A percentile compares a stretch with the other conserved stretches of the same genome.
Evolutionary conservation across 2,797 vertebrate species (phyloP).

Genomic region (Catharus ustulatus): DNA sequence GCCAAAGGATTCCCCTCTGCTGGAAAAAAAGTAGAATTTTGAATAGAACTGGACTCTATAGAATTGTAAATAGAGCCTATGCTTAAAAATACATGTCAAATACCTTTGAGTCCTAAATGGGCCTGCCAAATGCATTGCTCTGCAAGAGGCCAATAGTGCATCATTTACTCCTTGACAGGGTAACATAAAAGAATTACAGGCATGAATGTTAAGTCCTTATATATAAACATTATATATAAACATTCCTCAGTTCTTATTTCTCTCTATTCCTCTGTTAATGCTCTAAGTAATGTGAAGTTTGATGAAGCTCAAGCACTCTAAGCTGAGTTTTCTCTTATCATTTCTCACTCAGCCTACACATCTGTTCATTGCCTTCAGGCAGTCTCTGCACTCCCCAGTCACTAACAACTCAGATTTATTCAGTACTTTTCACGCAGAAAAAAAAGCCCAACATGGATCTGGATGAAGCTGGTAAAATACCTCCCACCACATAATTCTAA

Average conservation of each 20-base stretch:
- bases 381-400: constrained; percentile 11
- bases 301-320: constrained; percentile 13
- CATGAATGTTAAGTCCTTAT: background rate
- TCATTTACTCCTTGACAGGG: background rate
- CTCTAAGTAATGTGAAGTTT: constrained; percentile 6
- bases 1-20: background rate
- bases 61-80: background rate
- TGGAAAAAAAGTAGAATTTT: background rate
- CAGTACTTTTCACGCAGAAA: background rate
- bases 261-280: background rate
- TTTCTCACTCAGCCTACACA: constrained; percentile 53
- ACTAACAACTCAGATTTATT: constrained; percentile 45
- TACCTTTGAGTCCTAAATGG: background rate
- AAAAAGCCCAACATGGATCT: background rate
- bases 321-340: constrained; percentile 28
- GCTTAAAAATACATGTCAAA: background rate
- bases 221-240: background rate
- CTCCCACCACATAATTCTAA: background rate
- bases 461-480: background rate
- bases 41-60: background rate
- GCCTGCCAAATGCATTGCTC: background rate
- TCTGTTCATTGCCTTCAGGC: constrained; percentile 52
- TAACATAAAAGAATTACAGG: background rate
- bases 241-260: background rate
- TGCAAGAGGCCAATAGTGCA: background rate